Conservation (phyloP, 2,113 vertebrate species). For the Gymnarchus niloticus region DNA sequence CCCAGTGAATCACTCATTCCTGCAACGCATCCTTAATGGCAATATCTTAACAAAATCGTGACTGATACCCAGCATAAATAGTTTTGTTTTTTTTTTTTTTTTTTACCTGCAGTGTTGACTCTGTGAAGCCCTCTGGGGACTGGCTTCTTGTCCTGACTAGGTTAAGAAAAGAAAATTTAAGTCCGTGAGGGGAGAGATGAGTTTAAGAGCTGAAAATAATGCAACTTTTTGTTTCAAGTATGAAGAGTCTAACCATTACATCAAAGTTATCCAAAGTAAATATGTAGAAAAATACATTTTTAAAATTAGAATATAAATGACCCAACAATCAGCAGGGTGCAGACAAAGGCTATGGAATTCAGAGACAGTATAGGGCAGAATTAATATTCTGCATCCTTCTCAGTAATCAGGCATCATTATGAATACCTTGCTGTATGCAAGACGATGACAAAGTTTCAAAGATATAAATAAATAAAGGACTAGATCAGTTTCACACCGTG, state of each 20-base stretch:
- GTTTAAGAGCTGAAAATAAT: not conserved
- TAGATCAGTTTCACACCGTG: constrained; percentile 13
- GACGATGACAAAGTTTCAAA: not conserved
- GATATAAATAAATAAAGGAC: not conserved
- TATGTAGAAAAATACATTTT: not conserved
- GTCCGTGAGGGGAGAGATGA: not conserved
- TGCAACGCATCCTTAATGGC: constrained; percentile 54
- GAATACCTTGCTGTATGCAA: not conserved
- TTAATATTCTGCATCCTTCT: not conserved
- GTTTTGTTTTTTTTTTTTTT: constrained; percentile 22
- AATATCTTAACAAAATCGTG: constrained; percentile 60
- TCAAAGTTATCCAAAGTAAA: not conserved
- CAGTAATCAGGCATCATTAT: not conserved
- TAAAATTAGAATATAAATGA: not conserved
- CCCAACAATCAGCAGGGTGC: not conserved
- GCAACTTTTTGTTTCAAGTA: not conserved
- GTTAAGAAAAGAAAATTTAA: constrained; percentile 17
- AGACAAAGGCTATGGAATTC: not conserved
- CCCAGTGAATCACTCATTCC: constrained; percentile 29
- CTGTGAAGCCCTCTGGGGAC: constrained; percentile 53
- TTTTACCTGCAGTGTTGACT: constrained; percentile 65
- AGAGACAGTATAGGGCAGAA: not conserved
- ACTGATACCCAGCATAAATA: constrained; percentile 47
- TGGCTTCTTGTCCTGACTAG: constrained; percentile 40
- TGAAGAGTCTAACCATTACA: not conserved